Base-by-base conservation (phyloP, 2,113 vertebrate genomes). In the Ceyx cyanopectus region DNA sequence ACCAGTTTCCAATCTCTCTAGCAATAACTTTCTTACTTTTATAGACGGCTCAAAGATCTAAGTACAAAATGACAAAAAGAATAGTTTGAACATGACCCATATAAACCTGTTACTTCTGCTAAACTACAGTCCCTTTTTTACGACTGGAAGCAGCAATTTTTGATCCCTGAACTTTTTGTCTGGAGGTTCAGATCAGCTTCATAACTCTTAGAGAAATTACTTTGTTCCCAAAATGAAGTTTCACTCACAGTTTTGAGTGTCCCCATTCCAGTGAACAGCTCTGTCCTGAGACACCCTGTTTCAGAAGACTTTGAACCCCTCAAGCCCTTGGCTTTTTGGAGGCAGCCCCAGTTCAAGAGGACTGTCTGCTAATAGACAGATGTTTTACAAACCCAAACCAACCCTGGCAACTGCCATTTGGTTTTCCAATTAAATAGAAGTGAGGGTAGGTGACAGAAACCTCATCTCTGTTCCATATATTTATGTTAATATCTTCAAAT, bases 1-100 rank as follows among this genome's bases (percentile, higher is more conserved):
- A 81, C 74, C 24, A 91, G 92, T 32, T 57, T 48, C 66, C 76
- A 85, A 78, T 88, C 69, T 93, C 61, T 68, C 14, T 16, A 78
- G 92, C 81, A 68, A 53, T 94, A 90, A 67, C 51, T 87, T 86
- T 89, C 78, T 66, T 65, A 82, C 60, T 75, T 74, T 74, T 81
- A 62, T 8, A 45, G 68, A 81, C 0, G 3, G 56, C 66, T 94
- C 62, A 68, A 45, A 83, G 46, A 82, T 37, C 20, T 65, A 94
- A 91, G 76, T 45, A 72, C 32, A 92, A 92, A 90, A 84, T 45
- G 68, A 85, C 89, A 82, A 74, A 78, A 81, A 68, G 40, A 85
- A 89, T 46, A 73, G 68, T 78, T 94, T 61, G 85, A 76, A 78
- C 45, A 66, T 0, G 0, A 60, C n/a, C 57, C 53, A 53, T 23